Evolutionary conservation across 2,888 invertebrate species (phyloP).

Genomic region (Brachycybe producta): DNA sequence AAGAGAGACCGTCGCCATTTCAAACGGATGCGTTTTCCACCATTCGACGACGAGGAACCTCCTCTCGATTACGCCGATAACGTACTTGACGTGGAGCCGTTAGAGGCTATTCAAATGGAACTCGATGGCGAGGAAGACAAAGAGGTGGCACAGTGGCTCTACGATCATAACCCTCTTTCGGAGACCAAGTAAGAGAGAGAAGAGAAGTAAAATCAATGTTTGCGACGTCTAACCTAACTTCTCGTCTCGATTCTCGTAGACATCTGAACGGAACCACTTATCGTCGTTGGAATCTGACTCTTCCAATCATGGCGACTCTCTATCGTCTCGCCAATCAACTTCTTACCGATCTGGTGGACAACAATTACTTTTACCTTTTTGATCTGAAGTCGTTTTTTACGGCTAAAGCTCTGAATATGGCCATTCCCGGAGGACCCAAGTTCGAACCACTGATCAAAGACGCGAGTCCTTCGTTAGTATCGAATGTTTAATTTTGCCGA

Average conservation of each 20-base stretch:
- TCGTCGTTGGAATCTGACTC: constrained; percentile 83
- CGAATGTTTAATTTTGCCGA: no score
- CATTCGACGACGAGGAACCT: constrained; percentile 99
- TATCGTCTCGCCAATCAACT: constrained; percentile 96
- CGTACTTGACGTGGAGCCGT: constrained; percentile 93
- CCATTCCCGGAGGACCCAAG: constrained; percentile 98
- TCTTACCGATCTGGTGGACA: constrained; percentile 92
- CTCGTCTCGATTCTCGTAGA: constrained; percentile 33
- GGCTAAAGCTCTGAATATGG: constrained; percentile 98
- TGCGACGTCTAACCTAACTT: neutral
- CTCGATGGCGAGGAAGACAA: constrained; percentile 87
- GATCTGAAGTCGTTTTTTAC: constrained; percentile 99
- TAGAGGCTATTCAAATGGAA: constrained; percentile 98
- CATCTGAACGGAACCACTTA: constrained; percentile 95
- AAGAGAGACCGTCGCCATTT: constrained; percentile 97
- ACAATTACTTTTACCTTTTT: constrained; percentile 97
- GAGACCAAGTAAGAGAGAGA: constrained; percentile 69
- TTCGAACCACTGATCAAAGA: constrained; percentile 99
- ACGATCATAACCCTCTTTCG: constrained; percentile 90
- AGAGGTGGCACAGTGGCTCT: constrained; percentile 91
- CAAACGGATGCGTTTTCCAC: constrained; percentile 98
- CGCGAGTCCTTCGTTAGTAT: constrained; percentile 77
- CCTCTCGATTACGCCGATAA: constrained; percentile 99
- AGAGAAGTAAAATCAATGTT: constrained; percentile 19
- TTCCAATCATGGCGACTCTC: constrained; percentile 95